Evolutionary conservation across 1,140 invertebrate species (phyloP), one percentile per base, ranked within the genome.

Genomic region (Drosophila pseudoobscura): DNA sequence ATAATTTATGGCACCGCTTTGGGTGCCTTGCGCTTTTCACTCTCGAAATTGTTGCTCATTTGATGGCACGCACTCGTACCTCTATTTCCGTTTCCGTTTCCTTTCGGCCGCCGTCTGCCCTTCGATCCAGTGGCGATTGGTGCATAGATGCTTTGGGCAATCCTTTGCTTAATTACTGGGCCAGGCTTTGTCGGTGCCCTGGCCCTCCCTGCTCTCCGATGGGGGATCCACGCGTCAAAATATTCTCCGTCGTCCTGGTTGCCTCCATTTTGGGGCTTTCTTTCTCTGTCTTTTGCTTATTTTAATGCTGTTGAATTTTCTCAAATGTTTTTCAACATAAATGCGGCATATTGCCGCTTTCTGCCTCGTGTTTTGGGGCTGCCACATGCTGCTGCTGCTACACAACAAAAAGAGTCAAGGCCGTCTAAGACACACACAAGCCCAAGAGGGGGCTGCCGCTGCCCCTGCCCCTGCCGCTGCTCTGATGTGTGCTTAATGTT

Each of bases 331-430:
- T 53, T 43, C 56, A 46, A 13, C 43, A 66, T 61, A 71, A 66
- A 75, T 75, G 71, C 60, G 70, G 70, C 61, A 75, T 75, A 51
- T 75, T 71, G 55, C 65, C 43, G 54, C 45, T 22, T 31, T 58
- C n/a, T 59, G n/a, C 3, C 6, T 8, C 29, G 24, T 26, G 20
- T n/a, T 31, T 31, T 6, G 35, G 9, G 6, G 13, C 8, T 3
- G 7, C 3, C 39, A 73, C 69, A 58, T 58, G 63, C 31, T 35
- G 31, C 29, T 35, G 31, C 8, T 35, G 31, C 9, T 39, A 4
- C 45, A 61, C 62, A 75, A 68, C 62, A 75, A 75, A 75, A 75
- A 69, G 62, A 75, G 73, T 75, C 73, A 75, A 75, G 73, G 73
- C 73, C 62, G 35, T 17, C 52, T 39, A 59, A 65, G 39, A 46